These are phyloP conservation scores for Epinephelus moara DNA, from an alignment of 2,113 vertebrate genomes.

Conservation along the genomic window DNA sequence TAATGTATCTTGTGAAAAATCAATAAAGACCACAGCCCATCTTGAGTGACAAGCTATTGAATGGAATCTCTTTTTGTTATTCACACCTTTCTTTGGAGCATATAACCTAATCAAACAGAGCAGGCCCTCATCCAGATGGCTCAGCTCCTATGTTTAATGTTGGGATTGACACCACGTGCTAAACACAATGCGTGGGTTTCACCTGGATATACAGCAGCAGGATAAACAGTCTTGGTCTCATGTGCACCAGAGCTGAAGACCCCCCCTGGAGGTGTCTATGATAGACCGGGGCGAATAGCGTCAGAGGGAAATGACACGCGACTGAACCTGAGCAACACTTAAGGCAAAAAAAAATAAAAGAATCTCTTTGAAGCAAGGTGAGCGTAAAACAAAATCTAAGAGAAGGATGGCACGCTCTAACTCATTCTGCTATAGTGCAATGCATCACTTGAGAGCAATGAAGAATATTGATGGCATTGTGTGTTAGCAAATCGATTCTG, in stretches of 20 bases:
- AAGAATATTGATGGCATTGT: conserved; percentile 55
- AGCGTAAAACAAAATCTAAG: conserved; percentile 10
- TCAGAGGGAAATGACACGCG: conserved; percentile 41
- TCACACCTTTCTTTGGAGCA: conserved; percentile 22
- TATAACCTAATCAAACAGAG: conserved; percentile 35
- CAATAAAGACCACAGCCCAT: not conserved
- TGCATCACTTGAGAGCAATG: conserved; percentile 50
- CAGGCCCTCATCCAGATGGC: conserved; percentile 66
- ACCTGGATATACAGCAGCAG: conserved; percentile 50
- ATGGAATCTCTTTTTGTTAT: conserved; percentile 13
- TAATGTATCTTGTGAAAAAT: not conserved
- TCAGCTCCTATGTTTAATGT: conserved; percentile 46
- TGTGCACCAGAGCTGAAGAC: conserved; percentile 36
- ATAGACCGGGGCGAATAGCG: conserved; percentile 23
- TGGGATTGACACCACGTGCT: conserved; percentile 52
- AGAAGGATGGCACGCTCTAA: not conserved
- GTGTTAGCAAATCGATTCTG: conserved; percentile 44
- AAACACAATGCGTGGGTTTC: conserved; percentile 61
- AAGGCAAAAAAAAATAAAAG: not conserved
- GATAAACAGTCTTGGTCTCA: conserved; percentile 36
- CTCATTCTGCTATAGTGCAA: conserved; percentile 42
- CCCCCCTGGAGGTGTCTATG: conserved; percentile 22
- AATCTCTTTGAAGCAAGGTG: not conserved
- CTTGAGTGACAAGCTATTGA: not conserved
- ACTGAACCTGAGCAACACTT: conserved; percentile 7